Percentiles rank a stretch among this genome's conserved stretches.
Evolutionary conservation across 2,113 vertebrate genomes (phyloP).

Genomic region (Proterorhinus semilunaris): DNA sequence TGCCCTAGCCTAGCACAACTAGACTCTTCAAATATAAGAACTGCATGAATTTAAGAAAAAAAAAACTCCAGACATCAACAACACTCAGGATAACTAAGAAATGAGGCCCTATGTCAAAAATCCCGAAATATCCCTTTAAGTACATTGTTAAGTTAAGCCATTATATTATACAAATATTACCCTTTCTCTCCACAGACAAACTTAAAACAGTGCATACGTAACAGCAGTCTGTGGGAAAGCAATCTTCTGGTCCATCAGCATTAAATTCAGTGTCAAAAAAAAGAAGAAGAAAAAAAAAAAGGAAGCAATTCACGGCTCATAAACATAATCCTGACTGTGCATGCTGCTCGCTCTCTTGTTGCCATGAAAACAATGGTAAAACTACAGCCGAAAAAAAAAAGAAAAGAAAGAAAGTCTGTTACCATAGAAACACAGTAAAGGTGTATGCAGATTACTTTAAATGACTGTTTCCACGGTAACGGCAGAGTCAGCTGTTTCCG

Average conservation of each 20-base stretch:
- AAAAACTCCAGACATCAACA: too few species aligned
- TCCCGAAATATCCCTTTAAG: too few species aligned
- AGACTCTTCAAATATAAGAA: too few species aligned
- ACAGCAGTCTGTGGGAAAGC: neutral
- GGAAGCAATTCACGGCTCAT: neutral
- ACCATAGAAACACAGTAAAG: conserved; percentile 7
- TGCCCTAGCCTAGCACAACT: too few species aligned
- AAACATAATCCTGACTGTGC: neutral
- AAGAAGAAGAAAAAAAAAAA: neutral
- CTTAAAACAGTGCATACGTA: too few species aligned
- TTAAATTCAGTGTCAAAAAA: neutral
- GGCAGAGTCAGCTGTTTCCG: neutral
- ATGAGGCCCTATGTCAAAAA: too few species aligned
- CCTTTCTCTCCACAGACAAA: too few species aligned
- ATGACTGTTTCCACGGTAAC: conserved; percentile 6
- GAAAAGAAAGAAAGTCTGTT: conserved; percentile 1
- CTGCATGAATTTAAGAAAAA: too few species aligned
- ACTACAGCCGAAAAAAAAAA: conserved; percentile 6
- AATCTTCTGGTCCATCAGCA: conserved; percentile 2
- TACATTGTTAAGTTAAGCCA: too few species aligned
- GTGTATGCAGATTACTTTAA: conserved; percentile 8
- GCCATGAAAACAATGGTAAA: neutral
- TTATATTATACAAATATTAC: too few species aligned
- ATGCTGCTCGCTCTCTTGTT: neutral
- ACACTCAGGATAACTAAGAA: too few species aligned